Evolutionary conservation across 2,888 invertebrate genomes (phyloP).

Genomic region (Chamaedrilus cognettii): DNA sequence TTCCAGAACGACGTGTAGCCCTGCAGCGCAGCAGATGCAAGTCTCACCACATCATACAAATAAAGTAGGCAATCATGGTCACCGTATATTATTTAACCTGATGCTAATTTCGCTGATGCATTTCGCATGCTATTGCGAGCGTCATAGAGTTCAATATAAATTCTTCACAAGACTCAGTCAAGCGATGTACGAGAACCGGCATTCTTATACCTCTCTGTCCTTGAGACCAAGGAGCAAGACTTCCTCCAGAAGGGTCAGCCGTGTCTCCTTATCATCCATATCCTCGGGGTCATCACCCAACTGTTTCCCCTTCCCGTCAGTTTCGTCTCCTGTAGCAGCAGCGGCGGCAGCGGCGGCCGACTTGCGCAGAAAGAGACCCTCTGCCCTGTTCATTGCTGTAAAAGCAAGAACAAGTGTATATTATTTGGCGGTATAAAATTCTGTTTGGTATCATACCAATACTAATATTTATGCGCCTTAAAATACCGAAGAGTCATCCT

Average conservation of each 20-base stretch:
- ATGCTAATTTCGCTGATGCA: background rate
- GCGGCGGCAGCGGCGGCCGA: constrained; percentile 60
- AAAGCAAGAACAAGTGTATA: no score
- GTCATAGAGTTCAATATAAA: no score
- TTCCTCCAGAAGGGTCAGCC: constrained; percentile 99
- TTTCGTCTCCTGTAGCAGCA: constrained; percentile 14
- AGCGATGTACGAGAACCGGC: background rate
- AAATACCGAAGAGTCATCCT: no score
- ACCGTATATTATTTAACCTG: background rate
- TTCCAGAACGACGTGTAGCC: constrained; percentile 91
- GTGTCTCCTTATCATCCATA: constrained; percentile 69
- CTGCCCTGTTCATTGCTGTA: constrained; percentile 63
- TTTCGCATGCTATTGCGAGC: no score
- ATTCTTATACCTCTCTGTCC: constrained; percentile 88
- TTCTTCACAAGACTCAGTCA: no score
- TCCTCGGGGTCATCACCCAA: background rate
- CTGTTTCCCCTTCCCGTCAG: background rate
- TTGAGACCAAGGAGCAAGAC: constrained; percentile 95
- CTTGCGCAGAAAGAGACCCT: constrained; percentile 89
- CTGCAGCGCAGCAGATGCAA: constrained; percentile 37
- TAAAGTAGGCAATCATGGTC: background rate
- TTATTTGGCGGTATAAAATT: no score
- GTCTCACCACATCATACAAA: background rate
- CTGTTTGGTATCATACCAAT: no score
- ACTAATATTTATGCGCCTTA: no score